Evolutionary conservation across 1,140 invertebrate genomes (phyloP).

Genomic region (Drosophila watanabei): DNA sequence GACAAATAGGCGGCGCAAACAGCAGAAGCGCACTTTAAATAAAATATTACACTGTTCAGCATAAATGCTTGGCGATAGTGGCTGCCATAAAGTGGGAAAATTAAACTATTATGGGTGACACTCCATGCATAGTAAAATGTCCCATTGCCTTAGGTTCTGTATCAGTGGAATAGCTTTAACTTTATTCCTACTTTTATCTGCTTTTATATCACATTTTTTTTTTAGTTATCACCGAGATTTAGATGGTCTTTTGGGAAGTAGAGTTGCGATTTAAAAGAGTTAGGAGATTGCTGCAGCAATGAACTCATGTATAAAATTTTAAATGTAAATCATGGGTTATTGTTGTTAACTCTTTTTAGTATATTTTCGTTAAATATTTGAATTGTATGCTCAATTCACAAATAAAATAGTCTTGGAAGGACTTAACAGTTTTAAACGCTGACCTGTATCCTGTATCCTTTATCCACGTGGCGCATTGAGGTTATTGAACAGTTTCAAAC

Average conservation of each 20-base stretch:
- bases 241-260: background rate
- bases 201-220: too few relatives aligned
- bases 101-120: constrained; percentile 14
- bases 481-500: background rate
- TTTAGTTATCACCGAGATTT: background rate
- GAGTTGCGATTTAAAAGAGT: background rate
- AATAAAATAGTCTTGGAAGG: background rate
- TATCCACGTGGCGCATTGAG: background rate
- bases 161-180: background rate
- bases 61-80: constrained; percentile 10
- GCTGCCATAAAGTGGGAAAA: constrained; percentile 4
- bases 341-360: background rate
- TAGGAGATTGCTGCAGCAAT: background rate
- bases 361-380: background rate
- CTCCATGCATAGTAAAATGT: background rate
- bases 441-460: too few relatives aligned
- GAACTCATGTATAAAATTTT: too few relatives aligned
- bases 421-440: background rate
- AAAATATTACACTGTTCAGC: constrained; percentile 67
- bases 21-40: constrained; percentile 63
- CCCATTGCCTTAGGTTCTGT: background rate
- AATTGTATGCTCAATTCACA: background rate
- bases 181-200: background rate
- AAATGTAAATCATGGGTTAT: background rate
- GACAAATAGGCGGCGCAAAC: constrained; percentile 41